These are phyloP conservation scores for Premnoplex brunnescens DNA, from an alignment of 2,797 vertebrate genomes.

Conservation along the genomic window DNA sequence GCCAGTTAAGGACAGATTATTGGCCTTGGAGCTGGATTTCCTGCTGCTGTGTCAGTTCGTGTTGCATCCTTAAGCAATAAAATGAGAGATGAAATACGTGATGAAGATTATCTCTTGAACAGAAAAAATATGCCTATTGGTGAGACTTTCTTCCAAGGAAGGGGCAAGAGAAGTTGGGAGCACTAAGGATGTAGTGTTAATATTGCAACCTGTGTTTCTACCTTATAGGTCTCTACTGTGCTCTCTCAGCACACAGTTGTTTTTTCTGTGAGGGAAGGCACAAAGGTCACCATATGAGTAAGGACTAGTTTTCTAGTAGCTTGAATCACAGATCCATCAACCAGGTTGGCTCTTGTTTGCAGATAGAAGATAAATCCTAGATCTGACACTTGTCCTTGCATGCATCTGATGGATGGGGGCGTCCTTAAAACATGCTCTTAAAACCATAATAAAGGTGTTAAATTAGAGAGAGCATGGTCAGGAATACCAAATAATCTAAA, in stretches of 20 bases:
- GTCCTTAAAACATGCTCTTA: not conserved
- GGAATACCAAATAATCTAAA: not conserved
- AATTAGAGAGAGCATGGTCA: not conserved
- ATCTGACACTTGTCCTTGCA: not conserved
- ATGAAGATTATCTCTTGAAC: not conserved
- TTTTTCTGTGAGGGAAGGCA: not conserved
- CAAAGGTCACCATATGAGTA: not conserved
- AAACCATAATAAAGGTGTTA: not conserved
- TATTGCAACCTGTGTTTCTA: not conserved
- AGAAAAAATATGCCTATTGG: not conserved
- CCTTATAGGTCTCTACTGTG: not conserved
- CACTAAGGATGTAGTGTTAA: not conserved
- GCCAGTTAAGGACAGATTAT: not conserved
- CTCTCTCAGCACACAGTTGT: not conserved
- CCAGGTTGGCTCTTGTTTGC: no score
- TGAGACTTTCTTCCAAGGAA: not conserved
- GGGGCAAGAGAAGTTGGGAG: not conserved
- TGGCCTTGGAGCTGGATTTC: not conserved
- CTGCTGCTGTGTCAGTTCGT: not conserved
- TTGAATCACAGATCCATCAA: not conserved
- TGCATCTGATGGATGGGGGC: not conserved
- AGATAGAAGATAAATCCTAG: not conserved
- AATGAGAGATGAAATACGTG: not conserved
- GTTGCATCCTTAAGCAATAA: not conserved
- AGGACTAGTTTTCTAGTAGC: not conserved